A percentile compares a stretch with the other conserved stretches of the same genome.
Conservation (phyloP, 1,140 invertebrate species). For the Cepaea nemoralis region DNA sequence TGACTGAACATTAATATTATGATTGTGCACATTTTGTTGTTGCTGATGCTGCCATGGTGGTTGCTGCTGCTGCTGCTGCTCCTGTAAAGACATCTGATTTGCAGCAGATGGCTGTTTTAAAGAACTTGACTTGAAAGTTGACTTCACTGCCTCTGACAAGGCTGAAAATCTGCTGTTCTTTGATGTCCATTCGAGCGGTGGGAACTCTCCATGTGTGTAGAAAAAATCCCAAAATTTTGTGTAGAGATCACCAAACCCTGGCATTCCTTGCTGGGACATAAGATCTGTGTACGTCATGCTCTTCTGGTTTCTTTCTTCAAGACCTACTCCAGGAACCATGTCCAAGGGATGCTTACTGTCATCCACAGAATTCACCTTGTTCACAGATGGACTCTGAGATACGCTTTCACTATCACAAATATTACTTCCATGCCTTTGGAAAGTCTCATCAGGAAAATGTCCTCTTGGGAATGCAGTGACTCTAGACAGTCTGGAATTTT, state of each 20-base stretch:
- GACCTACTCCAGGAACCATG: not conserved
- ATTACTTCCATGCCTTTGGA: too few relatives aligned
- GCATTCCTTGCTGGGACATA: conserved; percentile 48
- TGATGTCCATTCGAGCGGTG: conserved; percentile 52
- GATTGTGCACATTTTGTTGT: not conserved
- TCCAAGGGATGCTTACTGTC: not conserved
- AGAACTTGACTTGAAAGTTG: not conserved
- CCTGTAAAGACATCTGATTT: conserved; percentile 15
- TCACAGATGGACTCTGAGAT: not conserved
- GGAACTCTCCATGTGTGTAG: conserved; percentile 62
- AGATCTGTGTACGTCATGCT: conserved; percentile 53
- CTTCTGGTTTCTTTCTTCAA: conserved; percentile 22
- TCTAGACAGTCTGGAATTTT: not conserved
- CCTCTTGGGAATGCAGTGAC: not conserved
- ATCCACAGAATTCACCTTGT: not conserved
- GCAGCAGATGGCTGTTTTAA: not conserved
- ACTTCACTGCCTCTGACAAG: not conserved
- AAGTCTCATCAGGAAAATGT: not conserved
- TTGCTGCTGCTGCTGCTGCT: conserved; percentile 26
- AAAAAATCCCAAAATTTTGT: conserved; percentile 65
- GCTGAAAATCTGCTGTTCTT: not conserved
- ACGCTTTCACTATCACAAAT: conserved; percentile 12
- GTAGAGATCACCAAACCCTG: conserved; percentile 54
- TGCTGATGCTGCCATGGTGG: conserved; percentile 5
- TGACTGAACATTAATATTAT: not conserved